Evolutionary conservation across 23 tunicate species (phyloP), one percentile per base, ranked within the genome.

Genomic region (Oikopleura dioica): DNA sequence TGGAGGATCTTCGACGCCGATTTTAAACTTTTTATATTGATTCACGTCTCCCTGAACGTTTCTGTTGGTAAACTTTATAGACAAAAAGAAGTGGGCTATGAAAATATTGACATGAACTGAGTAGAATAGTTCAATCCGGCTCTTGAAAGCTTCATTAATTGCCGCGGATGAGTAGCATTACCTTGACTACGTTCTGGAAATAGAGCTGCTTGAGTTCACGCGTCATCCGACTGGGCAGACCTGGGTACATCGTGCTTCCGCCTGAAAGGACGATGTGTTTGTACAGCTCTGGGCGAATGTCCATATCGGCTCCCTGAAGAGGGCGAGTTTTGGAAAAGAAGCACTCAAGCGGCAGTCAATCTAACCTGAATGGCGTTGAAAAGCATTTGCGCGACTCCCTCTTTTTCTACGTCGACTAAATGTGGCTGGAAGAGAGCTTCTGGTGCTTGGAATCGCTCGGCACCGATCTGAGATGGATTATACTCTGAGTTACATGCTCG

Each of bases 361-460:
- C 95, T 87, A 37, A 94, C 95, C 78, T 94, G 88, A 26, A 94
- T 94, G 5, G 99, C 84, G 75, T 86, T 86, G 80, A 87, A 94
- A 36, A 94, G 83, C 80, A 94, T 38, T 59, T 94, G 88, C 0
- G 95, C 99, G 24, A 94, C 83, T 35, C 99, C 99, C 44, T 79
- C 80, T 16, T 85, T 80, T 67, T 94, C 99, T 31, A 94, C 81
- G 76, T 94, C 83, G 80, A 94, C 86, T 59, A 94, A 82, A 76
- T 94, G 95, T 35, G 99, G 99, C 78, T 94, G 99, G 84, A 94
- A 94, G 37, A 94, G 68, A 35, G 86, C 95, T 78, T 94, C 99
- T 16, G 99, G 88, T 26, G 99, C 99, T 58, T 83, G 85, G 77
- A 94, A 94, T 29, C 95, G 69, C 69, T 94, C 99, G 0, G 87